Evolutionary conservation across 2,113 vertebrate genomes (phyloP).

Genomic region (Pica pica): DNA sequence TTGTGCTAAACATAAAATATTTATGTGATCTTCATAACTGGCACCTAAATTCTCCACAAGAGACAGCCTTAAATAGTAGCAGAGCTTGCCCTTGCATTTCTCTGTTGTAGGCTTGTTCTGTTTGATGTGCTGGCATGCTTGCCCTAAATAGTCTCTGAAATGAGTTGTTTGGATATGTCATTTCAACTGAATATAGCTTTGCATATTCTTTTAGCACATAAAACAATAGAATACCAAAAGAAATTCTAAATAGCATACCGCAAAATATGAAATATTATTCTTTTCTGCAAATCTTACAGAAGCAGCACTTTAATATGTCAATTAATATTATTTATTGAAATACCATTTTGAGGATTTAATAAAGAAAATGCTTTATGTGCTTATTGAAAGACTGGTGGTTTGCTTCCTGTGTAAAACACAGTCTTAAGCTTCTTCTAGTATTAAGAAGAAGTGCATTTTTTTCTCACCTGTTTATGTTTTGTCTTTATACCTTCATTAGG

Average conservation of each 20-base stretch:
- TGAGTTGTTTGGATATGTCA: not conserved
- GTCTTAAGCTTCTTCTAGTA: not conserved
- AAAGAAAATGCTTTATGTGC: not conserved
- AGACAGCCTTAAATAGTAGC: not conserved
- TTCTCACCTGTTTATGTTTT: not conserved
- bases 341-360: not conserved
- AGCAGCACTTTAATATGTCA: not conserved
- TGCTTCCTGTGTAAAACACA: not conserved
- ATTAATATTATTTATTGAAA: not conserved
- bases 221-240: not conserved
- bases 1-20: conserved; percentile 17
- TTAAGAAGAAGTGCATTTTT: not conserved
- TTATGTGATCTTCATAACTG: not conserved
- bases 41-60: not conserved
- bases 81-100: not conserved
- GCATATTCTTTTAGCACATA: not conserved
- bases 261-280: not conserved
- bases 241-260: not conserved
- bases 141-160: not conserved
- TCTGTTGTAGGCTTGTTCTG: not conserved
- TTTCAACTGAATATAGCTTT: not conserved
- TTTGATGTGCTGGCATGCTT: not conserved
- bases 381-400: not conserved
- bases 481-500: not conserved
- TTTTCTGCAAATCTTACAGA: not conserved